Conservation (phyloP, 1,140 invertebrate species). For the Tenebrio molitor region DNA sequence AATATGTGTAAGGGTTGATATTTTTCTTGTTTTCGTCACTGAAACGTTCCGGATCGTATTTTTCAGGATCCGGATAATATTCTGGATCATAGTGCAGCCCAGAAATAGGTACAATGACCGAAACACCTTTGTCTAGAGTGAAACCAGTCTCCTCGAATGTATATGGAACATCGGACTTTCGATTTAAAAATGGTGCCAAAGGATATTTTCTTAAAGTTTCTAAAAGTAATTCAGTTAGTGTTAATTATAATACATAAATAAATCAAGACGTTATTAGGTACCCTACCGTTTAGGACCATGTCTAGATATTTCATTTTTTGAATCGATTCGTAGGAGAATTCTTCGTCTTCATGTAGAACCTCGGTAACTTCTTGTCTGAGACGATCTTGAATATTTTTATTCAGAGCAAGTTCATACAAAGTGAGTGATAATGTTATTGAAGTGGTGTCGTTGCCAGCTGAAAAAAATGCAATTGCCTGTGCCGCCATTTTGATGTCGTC, state of each 20-base stretch:
- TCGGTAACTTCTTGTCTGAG: conserved; percentile 65
- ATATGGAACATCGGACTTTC: conserved; percentile 8
- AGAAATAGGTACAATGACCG: conserved; percentile 62
- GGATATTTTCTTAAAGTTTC: conserved; percentile 38
- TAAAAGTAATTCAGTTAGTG: background rate
- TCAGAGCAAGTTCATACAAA: conserved; percentile 66
- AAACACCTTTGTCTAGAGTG: conserved; percentile 52
- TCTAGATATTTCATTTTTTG: conserved; percentile 63
- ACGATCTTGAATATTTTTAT: conserved; percentile 66
- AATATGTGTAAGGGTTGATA: conserved; percentile 65
- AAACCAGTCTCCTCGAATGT: conserved; percentile 15
- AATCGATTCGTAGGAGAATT: conserved; percentile 64
- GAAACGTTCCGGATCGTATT: conserved; percentile 71
- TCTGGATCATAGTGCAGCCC: conserved; percentile 66
- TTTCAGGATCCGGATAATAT: conserved; percentile 70
- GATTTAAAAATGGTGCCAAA: conserved; percentile 30
- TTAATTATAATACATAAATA: too few relatives aligned
- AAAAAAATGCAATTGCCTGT: conserved; percentile 64
- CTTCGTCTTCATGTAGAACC: conserved; percentile 49
- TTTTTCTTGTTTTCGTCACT: conserved; percentile 34
- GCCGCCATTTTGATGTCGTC: conserved; percentile 56
- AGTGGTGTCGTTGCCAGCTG: conserved; percentile 65
- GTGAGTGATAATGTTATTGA: conserved; percentile 54
- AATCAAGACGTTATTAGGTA: background rate
- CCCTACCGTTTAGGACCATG: conserved; percentile 68